Evolutionary conservation across 2,797 vertebrate species (phyloP).

Genomic region (Poecilia velifera): DNA sequence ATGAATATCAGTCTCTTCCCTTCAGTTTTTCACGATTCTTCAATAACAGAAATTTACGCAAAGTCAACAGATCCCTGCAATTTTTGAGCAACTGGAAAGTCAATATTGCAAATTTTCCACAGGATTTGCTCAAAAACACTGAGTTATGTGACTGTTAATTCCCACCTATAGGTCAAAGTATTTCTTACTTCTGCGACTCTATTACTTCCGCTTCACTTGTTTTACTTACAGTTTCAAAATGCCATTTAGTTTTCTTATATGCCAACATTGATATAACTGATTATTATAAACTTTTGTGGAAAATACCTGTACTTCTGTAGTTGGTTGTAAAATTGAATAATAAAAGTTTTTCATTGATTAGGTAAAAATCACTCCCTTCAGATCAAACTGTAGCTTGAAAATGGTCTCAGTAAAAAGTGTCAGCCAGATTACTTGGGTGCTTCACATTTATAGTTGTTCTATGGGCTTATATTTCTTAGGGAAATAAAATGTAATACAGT

Average conservation of each 20-base stretch:
- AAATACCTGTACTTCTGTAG: neutral
- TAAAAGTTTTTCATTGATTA: neutral
- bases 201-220: no score
- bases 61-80: neutral
- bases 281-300: neutral
- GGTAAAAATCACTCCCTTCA: neutral
- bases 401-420: conserved; percentile 11
- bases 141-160: neutral
- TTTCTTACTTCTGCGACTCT: neutral
- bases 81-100: neutral
- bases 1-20: neutral
- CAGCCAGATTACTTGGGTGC: conserved; percentile 13
- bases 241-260: neutral
- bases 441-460: conserved; percentile 1
- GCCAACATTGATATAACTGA: neutral
- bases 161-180: neutral
- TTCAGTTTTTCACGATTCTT: neutral
- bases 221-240: neutral
- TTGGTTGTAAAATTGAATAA: neutral
- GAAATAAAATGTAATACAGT: conserved; percentile 2
- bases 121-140: neutral
- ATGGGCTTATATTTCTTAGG: conserved; percentile 9
- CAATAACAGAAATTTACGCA: neutral
- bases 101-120: neutral
- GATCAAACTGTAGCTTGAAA: neutral